Percentiles rank a stretch among this genome's conserved stretches.
These are phyloP conservation scores for Thamnophis sirtalis DNA, from an alignment of 2,113 vertebrate genomes.

Conservation along the genomic window DNA sequence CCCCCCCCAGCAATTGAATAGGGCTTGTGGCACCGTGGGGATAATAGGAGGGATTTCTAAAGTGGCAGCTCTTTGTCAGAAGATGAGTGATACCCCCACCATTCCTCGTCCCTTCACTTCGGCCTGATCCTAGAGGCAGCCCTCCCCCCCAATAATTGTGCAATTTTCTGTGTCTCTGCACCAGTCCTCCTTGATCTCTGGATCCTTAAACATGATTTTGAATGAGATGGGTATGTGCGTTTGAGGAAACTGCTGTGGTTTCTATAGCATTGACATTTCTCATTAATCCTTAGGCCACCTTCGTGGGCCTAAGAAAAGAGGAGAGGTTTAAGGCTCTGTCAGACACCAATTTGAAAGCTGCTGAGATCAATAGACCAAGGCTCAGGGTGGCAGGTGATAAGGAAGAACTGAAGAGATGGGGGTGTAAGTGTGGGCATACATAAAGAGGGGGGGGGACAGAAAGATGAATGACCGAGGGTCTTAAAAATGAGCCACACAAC, in stretches of 20 bases:
- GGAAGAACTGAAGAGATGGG: neutral
- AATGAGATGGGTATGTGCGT: conserved; percentile 37
- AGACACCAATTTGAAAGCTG: conserved; percentile 34
- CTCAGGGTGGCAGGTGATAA: conserved; percentile 16
- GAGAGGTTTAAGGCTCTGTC: conserved; percentile 31
- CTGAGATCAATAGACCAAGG: conserved; percentile 21
- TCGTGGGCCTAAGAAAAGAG: conserved; percentile 30
- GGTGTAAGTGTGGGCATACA: neutral
- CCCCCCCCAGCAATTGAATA: conserved; percentile 59
- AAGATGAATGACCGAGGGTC: neutral
- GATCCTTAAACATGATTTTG: conserved; percentile 54
- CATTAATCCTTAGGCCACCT: conserved; percentile 45
- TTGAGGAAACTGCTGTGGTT: conserved; percentile 11
- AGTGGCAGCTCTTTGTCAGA: conserved; percentile 49
- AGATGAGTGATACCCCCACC: conserved; percentile 30
- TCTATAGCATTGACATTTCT: conserved; percentile 30
- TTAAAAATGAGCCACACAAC: neutral
- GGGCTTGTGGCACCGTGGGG: conserved; percentile 55
- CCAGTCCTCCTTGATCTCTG: conserved; percentile 57
- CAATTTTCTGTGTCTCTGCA: conserved; percentile 43
- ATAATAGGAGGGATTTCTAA: conserved; percentile 52
- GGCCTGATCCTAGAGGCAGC: conserved; percentile 41
- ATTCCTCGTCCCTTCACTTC: conserved; percentile 34
- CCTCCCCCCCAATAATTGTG: conserved; percentile 15
- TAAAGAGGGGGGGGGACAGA: neutral